A percentile compares a stretch with the other conserved stretches of the same genome.
These are phyloP conservation scores for Melopsittacus undulatus DNA, from an alignment of 2,797 vertebrate genomes.

Conservation along the genomic window DNA sequence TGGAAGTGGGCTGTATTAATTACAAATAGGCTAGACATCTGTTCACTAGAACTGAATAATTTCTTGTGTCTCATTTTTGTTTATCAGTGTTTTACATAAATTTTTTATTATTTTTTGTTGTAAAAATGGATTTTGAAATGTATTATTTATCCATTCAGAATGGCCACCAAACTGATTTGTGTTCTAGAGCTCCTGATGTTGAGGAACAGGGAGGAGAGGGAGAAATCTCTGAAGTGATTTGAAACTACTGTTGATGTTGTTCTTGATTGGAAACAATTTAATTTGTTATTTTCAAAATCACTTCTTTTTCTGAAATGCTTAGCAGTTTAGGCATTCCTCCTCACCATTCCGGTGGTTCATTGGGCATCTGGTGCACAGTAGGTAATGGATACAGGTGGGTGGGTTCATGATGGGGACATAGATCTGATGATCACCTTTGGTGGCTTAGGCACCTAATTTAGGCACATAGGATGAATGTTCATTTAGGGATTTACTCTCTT, in stretches of 20 bases:
- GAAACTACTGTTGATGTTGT: neutral
- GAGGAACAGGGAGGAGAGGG: neutral
- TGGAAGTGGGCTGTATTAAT: constrained; percentile 76
- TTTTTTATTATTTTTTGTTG: neutral
- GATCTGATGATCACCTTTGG: fast-evolving
- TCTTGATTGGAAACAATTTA: neutral
- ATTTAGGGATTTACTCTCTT: neutral
- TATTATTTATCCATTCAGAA: neutral
- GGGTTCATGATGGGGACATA: fast-evolving
- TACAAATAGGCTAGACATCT: constrained; percentile 74
- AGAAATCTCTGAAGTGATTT: neutral
- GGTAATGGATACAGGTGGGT: neutral
- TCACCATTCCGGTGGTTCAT: fast-evolving
- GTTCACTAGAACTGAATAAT: constrained; percentile 53
- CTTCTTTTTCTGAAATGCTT: neutral
- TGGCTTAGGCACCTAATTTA: neutral
- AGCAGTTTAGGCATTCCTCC: neutral
- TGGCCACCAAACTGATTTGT: neutral
- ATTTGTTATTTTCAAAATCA: neutral
- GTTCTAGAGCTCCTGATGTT: neutral
- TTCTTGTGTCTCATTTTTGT: constrained; percentile 46
- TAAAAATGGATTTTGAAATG: neutral
- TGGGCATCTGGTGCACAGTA: neutral
- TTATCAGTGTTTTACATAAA: constrained; percentile 59
- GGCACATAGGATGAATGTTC: neutral